Evolutionary conservation across 2,113 vertebrate species (phyloP).

Genomic region (Taurulus bubalis): DNA sequence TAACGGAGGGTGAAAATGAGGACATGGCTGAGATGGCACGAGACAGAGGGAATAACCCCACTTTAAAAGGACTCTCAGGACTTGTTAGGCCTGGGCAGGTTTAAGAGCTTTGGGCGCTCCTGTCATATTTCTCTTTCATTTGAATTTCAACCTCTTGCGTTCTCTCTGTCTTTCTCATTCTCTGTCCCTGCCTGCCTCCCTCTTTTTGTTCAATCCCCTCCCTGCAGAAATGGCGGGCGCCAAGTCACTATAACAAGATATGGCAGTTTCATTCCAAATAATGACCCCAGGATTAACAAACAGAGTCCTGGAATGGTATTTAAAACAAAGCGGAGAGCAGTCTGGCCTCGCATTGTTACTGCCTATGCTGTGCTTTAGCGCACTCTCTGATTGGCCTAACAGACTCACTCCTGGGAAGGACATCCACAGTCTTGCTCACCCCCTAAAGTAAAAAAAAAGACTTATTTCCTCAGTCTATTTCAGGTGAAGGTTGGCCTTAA

Average conservation of each 20-base stretch:
- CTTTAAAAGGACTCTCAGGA: constrained; percentile 74
- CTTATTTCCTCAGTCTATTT: constrained; percentile 15
- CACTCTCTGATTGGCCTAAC: constrained; percentile 63
- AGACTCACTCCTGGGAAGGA: constrained; percentile 55
- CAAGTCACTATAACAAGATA: constrained; percentile 76
- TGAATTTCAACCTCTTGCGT: constrained; percentile 57
- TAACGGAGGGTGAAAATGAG: constrained; percentile 63
- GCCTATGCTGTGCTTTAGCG: constrained; percentile 42
- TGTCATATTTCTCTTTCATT: constrained; percentile 68
- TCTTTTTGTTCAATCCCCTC: constrained; percentile 40
- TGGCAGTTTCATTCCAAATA: constrained; percentile 78
- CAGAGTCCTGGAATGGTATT: constrained; percentile 71
- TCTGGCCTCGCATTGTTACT: constrained; percentile 50
- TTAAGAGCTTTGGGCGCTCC: constrained; percentile 70
- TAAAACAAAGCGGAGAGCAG: constrained; percentile 57
- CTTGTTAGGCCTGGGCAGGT: constrained; percentile 72
- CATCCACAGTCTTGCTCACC: constrained; percentile 41
- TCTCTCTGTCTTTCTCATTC: constrained; percentile 64
- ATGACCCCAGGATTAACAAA: constrained; percentile 74
- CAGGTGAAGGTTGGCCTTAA: constrained; percentile 40
- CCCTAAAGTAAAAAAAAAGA: constrained; percentile 16
- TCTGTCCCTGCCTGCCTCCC: constrained; percentile 34
- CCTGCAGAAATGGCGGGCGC: constrained; percentile 60
- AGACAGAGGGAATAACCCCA: constrained; percentile 69
- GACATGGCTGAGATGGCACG: constrained; percentile 73